Evolutionary conservation across 1,140 invertebrate genomes (phyloP).

Genomic region (Bursaphelenchus mucronatus): DNA sequence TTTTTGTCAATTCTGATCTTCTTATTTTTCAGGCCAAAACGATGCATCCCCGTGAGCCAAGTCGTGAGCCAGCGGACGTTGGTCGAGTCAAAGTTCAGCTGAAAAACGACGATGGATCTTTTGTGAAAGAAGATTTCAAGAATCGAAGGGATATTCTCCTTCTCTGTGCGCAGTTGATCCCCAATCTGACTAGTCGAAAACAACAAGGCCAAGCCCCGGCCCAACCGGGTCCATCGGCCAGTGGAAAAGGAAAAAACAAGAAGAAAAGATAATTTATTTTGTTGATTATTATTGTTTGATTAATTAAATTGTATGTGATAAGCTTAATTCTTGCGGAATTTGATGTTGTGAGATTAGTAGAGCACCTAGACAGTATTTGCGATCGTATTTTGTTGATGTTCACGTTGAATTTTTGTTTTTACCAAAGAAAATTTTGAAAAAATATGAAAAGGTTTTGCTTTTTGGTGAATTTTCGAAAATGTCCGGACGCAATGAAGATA

Average conservation of each 20-base stretch:
- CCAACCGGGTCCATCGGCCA: slow-evolving; percentile 2
- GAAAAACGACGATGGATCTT: slow-evolving; percentile 81
- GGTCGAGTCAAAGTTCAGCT: slow-evolving; percentile 86
- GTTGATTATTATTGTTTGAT: slow-evolving; percentile 2
- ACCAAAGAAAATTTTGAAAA: too few relatives aligned
- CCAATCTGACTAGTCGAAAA: slow-evolving; percentile 75
- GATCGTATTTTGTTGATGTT: too few relatives aligned
- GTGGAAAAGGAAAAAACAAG: slow-evolving; percentile 19
- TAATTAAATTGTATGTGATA: slow-evolving; percentile 11
- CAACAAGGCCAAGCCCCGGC: slow-evolving; percentile 5
- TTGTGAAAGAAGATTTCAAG: slow-evolving; percentile 71
- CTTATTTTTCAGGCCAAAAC: slow-evolving; percentile 69
- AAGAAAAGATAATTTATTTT: slow-evolving; percentile 16
- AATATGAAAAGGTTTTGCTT: too few relatives aligned
- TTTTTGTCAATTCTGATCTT: background rate
- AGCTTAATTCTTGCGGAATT: background rate
- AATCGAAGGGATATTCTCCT: slow-evolving; percentile 74
- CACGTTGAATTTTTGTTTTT: too few relatives aligned
- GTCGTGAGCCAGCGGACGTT: slow-evolving; percentile 76
- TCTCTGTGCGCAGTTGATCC: slow-evolving; percentile 78
- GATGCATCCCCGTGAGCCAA: slow-evolving; percentile 81
- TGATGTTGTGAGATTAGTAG: too few relatives aligned
- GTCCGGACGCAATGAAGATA: too few relatives aligned
- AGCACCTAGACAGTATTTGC: too few relatives aligned
- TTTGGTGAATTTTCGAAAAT: too few relatives aligned